Base-by-base conservation (phyloP, 2,888 invertebrate genomes). In the Papilio gigon region DNA sequence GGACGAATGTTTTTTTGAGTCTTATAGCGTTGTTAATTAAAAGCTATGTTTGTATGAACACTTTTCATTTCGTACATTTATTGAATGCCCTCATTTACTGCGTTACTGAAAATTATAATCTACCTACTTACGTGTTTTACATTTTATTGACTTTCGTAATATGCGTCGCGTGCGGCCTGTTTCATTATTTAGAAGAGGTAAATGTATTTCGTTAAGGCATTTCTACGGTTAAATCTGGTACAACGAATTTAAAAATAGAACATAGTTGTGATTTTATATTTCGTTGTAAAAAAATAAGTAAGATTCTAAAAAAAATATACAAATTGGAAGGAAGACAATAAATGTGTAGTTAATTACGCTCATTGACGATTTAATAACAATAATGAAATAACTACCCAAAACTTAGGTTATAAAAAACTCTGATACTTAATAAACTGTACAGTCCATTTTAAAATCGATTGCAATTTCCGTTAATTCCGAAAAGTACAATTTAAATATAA, bases 61-160 rank as follows among this genome's bases (percentile, higher is more conserved):
- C n/a, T 53, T 53, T 27, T 8, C 25, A 27, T 25, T 53, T n/a
- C 53, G 14, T 53, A 53, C 27, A 53, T 50, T 50, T 25, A 25
- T 50, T 22, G 12, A 50, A 50, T 53, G 53, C 53, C 27, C 53
- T 50, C 14, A 27, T 50, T 50, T 27, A 5, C 8, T 14, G 25
- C 27, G 50, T 25, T 14, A 50, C 50, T 50, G 50, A 27, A 50
- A 50, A 50, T 27, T 27, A 50, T 50, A 35, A 35, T 35, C 8
- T 33, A 33, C 33, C 17, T 47, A 12, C 47, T 50, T 27, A 50
- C 50, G 14, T 27, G 50, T 50, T 50, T 25, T 27, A 14, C 25
- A 27, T 27, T 50, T 47, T 47, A 47, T 50, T 50, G 42, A 42
- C n/a, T 17, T 42, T 17, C 17, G 42, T 42, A 42, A 17, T 17